These are phyloP conservation scores for Chydorus sphaericus DNA, from an alignment of 2,888 invertebrate species.

Conservation along the genomic window DNA sequence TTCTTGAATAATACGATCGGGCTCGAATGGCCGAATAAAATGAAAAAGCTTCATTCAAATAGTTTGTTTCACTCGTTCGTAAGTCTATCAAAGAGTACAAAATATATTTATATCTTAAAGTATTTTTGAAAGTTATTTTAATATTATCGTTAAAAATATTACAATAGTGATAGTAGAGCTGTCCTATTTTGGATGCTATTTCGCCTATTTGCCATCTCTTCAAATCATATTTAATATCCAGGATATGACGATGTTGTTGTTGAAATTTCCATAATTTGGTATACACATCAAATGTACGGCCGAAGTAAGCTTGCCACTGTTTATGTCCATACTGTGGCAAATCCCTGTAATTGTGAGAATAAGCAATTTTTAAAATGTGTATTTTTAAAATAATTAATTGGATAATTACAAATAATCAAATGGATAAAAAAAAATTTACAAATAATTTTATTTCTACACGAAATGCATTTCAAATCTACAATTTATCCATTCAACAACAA, in stretches of 20 bases:
- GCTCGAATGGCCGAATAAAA: conserved; percentile 92
- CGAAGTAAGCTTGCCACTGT: conserved; percentile 96
- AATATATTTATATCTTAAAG: background rate
- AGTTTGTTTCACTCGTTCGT: conserved; percentile 90
- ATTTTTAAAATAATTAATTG: background rate
- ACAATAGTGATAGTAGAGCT: conserved; percentile 95
- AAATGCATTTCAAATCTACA: too few relatives aligned
- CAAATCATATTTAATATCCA: conserved; percentile 84
- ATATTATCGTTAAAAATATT: conserved; percentile 64
- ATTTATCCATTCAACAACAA: too few relatives aligned
- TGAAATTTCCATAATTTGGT: conserved; percentile 97
- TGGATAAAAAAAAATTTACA: background rate
- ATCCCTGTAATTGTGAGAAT: conserved; percentile 49
- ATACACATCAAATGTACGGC: conserved; percentile 91
- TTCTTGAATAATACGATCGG: conserved; percentile 83
- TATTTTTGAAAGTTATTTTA: background rate
- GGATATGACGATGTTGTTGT: conserved; percentile 74
- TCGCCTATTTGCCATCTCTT: conserved; percentile 98
- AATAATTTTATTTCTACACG: too few relatives aligned
- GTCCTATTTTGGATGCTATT: conserved; percentile 95
- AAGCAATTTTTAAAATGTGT: background rate
- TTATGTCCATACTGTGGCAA: conserved; percentile 93
- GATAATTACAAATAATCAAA: background rate
- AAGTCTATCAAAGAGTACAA: conserved; percentile 12
- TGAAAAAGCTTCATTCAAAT: conserved; percentile 87